Evolutionary conservation across 2,888 invertebrate species (phyloP), one percentile per base, ranked within the genome.

Genomic region (Amaurobius ferox): DNA sequence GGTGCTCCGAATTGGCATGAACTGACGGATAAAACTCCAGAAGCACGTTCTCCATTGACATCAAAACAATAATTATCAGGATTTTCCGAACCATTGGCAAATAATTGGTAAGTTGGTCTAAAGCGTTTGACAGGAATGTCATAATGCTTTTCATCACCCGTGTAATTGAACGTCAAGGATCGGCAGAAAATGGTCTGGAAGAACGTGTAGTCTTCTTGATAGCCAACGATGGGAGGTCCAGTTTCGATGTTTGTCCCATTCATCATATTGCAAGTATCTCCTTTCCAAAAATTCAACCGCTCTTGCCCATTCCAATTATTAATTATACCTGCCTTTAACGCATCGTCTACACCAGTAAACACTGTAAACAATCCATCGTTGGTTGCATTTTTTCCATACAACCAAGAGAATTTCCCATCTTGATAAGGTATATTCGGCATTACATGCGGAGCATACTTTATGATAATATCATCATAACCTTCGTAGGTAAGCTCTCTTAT

Each of bases 1-100:
- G 88, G 88, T 16, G 88, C 83, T 26, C 73, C 88, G 74, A 85
- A 88, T 26, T 88, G 83, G 35, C 88, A 88, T 1, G 85, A 64
- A 23, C 87, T 79, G 0, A 88, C 55, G 67, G 80, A 87, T 26
- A 79, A 40, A 7, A 83, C 78, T 9, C 88, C 88, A 19, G 86
- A 88, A 11, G 87, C 74, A 0, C 85, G 32, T 1, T 68, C 48
- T 19, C 28, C 48, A 11, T 48, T 26, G 0, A 71, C 29, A 13
- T 88, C 85, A 61, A 74, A 88, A 39, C 88, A 88, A 28, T 40
- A 39, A 35, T 88, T 88, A 2, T 74, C 85, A 1, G 88, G 87
- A 70, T 87, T 80, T 30, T 87, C 83, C 0, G 77, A 64, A 11
- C 70, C 40, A 55, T 88, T 85, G 44, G 79, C 87, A 9, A 88